Percentiles rank a stretch among this genome's conserved stretches.
Conservation (phyloP, 2,797 vertebrate genomes). For the Chromis chromis region DNA sequence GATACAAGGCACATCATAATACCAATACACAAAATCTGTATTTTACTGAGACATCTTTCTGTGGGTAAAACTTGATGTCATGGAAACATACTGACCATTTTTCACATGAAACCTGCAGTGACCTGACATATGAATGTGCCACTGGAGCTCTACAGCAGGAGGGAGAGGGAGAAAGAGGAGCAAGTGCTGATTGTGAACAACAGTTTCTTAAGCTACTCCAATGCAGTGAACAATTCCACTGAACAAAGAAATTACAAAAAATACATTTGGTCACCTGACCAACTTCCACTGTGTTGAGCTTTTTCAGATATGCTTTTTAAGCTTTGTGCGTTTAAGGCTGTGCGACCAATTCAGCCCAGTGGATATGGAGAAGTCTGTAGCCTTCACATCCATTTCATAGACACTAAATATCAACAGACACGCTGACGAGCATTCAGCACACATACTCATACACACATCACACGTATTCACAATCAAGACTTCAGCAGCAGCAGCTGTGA, state of each 20-base stretch:
- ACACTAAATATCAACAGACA: slow-evolving; percentile 47
- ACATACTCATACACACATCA: slow-evolving; percentile 43
- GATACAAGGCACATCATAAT: slow-evolving; percentile 90
- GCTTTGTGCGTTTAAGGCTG: slow-evolving; percentile 75
- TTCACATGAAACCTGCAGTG: slow-evolving; percentile 42
- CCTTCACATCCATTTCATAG: slow-evolving; percentile 59
- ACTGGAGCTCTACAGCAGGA: slow-evolving; percentile 37
- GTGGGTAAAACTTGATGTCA: slow-evolving; percentile 72
- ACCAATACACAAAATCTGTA: slow-evolving; percentile 57
- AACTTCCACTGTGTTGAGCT: slow-evolving; percentile 53
- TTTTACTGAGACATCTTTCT: slow-evolving; percentile 62
- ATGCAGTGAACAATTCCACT: slow-evolving; percentile 29
- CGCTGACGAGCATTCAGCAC: slow-evolving; percentile 34
- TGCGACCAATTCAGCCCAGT: slow-evolving; percentile 58
- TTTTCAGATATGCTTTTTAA: slow-evolving; percentile 73
- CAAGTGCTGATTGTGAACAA: slow-evolving; percentile 45
- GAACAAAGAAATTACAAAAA: slow-evolving; percentile 74
- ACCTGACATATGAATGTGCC: slow-evolving; percentile 24
- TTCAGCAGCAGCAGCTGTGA: slow-evolving; percentile 58
- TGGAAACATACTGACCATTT: slow-evolving; percentile 29
- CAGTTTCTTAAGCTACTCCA: slow-evolving; percentile 47
- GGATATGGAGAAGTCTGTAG: slow-evolving; percentile 62
- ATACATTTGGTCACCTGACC: slow-evolving; percentile 78
- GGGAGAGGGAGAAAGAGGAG: slow-evolving; percentile 1
- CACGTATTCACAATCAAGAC: slow-evolving; percentile 36